Evolutionary conservation across 2,113 vertebrate genomes (phyloP).

Genomic region (Atrichornis clamosus): DNA sequence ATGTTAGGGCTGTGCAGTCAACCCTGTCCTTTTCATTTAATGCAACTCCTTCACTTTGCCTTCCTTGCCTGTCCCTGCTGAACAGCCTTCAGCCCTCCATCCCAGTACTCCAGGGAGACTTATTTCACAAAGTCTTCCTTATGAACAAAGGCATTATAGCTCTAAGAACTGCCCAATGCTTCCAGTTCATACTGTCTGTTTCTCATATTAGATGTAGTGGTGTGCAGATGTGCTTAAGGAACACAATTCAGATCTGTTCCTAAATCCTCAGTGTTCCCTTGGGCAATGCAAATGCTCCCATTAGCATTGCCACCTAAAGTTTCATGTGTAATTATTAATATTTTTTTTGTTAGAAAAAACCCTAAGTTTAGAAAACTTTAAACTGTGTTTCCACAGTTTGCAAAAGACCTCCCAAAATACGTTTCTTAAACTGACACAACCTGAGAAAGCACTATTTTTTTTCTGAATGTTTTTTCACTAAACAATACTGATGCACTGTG

Average conservation of each 20-base stretch:
- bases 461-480: not conserved
- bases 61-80: not conserved
- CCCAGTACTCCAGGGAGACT: not conserved
- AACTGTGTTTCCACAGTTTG: not conserved
- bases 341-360: not conserved
- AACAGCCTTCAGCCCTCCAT: not conserved
- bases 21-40: not conserved
- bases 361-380: not conserved
- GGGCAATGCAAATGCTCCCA: accelerated
- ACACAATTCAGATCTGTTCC: not conserved
- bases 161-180: not conserved
- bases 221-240: not conserved
- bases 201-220: accelerated
- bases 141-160: accelerated
- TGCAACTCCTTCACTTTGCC: not conserved
- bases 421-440: not conserved
- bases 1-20: not conserved
- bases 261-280: not conserved
- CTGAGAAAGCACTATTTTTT: not conserved
- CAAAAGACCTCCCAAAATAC: not conserved
- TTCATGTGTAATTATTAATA: accelerated
- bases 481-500: not conserved
- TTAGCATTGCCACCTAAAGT: not conserved
- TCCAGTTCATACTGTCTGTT: not conserved
- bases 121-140: not conserved